Evolutionary conservation across 2,888 invertebrate genomes (phyloP).

Genomic region (Ceratothoa steindachneri): DNA sequence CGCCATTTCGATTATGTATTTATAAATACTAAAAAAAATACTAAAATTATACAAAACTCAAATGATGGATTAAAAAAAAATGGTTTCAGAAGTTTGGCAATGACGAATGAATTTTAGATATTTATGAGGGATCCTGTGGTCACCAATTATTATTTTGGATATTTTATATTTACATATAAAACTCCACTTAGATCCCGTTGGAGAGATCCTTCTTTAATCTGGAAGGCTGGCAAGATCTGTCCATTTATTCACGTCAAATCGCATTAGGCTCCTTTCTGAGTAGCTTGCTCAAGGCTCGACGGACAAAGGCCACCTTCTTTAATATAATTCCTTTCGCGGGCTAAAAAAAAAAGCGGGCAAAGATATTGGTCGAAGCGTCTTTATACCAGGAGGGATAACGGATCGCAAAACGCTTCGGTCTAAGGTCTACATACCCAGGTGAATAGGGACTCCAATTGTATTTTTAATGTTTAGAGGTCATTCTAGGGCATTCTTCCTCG

Average conservation of each 20-base stretch:
- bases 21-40: too few species aligned
- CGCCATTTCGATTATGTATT: too few species aligned
- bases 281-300: not conserved
- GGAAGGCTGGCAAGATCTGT: not conserved
- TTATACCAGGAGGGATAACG: not conserved
- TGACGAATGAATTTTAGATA: too few species aligned
- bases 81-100: too few species aligned
- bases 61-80: too few species aligned
- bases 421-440: not conserved
- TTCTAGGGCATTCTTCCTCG: too few species aligned
- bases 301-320: not conserved
- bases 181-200: too few species aligned
- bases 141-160: too few species aligned
- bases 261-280: not conserved
- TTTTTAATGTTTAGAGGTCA: not conserved
- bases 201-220: too few species aligned
- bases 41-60: too few species aligned
- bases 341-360: not conserved
- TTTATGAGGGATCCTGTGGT: too few species aligned
- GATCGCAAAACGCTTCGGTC: not conserved
- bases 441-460: not conserved
- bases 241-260: not conserved
- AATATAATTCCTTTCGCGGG: not conserved
- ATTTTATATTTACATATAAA: too few species aligned
- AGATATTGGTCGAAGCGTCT: not conserved